These are phyloP conservation scores for Dryadula phaetusa DNA, from an alignment of 2,888 invertebrate species.

Conservation along the genomic window DNA sequence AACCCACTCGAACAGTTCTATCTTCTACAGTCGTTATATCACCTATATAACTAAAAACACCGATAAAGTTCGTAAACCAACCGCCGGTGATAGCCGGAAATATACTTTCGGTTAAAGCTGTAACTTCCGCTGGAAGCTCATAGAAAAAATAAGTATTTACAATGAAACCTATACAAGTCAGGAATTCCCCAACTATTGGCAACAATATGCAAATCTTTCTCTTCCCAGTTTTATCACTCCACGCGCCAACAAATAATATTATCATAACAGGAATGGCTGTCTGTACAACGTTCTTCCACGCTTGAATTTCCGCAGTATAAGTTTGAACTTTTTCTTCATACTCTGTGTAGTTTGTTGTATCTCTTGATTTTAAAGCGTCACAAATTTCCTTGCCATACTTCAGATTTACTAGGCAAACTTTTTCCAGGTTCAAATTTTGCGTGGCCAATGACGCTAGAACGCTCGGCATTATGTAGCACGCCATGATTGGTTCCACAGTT, in stretches of 20 bases:
- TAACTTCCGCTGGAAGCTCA: slow-evolving; percentile 90
- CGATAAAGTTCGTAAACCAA: slow-evolving; percentile 94
- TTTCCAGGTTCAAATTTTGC: slow-evolving; percentile 92
- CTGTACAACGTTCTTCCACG: slow-evolving; percentile 93
- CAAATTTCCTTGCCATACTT: slow-evolving; percentile 88
- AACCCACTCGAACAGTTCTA: slow-evolving; percentile 92
- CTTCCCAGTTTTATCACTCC: slow-evolving; percentile 88
- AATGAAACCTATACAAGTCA: slow-evolving; percentile 90
- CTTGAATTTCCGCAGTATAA: slow-evolving; percentile 89
- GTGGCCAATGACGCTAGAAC: slow-evolving; percentile 89
- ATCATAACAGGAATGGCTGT: slow-evolving; percentile 91
- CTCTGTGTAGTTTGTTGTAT: slow-evolving; percentile 85
- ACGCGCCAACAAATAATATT: slow-evolving; percentile 92
- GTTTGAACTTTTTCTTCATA: slow-evolving; percentile 87
- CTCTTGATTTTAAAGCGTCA: slow-evolving; percentile 88
- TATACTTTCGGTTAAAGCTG: slow-evolving; percentile 90
- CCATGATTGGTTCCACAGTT: slow-evolving; percentile 86
- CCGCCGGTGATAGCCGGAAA: slow-evolving; percentile 93
- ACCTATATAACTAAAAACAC: slow-evolving; percentile 94
- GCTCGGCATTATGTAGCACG: slow-evolving; percentile 87
- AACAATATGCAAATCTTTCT: slow-evolving; percentile 92
- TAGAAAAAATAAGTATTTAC: slow-evolving; percentile 91
- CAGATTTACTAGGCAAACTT: slow-evolving; percentile 93
- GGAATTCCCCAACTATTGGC: slow-evolving; percentile 91
- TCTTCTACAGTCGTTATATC: slow-evolving; percentile 92